These are phyloP conservation scores for Pangasianodon gigas DNA, from an alignment of 2,113 vertebrate species.

Conservation along the genomic window DNA sequence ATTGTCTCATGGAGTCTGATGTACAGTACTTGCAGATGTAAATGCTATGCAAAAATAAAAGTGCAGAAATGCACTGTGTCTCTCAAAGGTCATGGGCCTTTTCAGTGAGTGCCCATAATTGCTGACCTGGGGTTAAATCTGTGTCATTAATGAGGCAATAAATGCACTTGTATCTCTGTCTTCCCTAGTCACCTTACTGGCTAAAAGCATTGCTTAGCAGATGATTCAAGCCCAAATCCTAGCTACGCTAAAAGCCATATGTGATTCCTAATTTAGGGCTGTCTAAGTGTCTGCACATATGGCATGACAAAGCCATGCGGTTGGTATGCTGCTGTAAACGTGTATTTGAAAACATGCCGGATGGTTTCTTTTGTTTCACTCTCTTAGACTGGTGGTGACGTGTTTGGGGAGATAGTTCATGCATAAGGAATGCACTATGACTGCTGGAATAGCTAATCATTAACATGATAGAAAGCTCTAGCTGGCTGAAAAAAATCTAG, in stretches of 20 bases:
- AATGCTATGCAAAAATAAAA: background rate
- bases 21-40: background rate
- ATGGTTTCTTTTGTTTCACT: background rate
- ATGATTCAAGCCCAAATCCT: background rate
- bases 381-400: background rate
- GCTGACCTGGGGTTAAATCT: background rate
- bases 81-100: background rate
- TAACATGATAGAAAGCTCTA: slow-evolving; percentile 13
- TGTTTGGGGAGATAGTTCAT: background rate
- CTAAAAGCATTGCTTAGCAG: slow-evolving; percentile 8
- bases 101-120: slow-evolving; percentile 11
- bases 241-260: background rate
- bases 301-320: background rate
- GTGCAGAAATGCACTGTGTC: background rate
- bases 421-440: slow-evolving; percentile 4
- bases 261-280: background rate
- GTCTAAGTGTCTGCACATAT: background rate
- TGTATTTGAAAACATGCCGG: background rate
- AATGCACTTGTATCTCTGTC: slow-evolving; percentile 7
- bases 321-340: background rate
- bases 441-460: background rate
- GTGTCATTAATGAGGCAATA: background rate
- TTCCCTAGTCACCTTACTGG: background rate
- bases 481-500: background rate
- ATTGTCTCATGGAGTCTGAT: background rate